Conservation (phyloP, 2,888 invertebrate genomes). For the Metallyticus violacea region DNA sequence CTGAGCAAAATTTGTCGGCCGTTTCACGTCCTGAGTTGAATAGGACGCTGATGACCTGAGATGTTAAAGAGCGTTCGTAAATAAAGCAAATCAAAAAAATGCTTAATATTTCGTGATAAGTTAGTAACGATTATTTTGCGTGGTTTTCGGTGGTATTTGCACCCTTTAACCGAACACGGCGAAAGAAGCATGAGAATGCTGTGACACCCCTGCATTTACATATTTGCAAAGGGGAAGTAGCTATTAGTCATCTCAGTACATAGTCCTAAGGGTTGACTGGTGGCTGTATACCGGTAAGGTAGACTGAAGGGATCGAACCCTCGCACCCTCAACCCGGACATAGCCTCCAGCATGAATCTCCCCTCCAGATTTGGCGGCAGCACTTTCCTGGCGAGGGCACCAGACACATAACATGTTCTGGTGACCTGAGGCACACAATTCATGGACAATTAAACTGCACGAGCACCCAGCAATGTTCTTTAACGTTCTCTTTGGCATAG, state of each 20-base stretch:
- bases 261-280: neutral
- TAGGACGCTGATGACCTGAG: too few relatives aligned
- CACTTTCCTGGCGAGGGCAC: neutral
- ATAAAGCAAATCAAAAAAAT: too few relatives aligned
- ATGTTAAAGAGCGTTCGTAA: too few relatives aligned
- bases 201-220: neutral
- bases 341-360: neutral
- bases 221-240: neutral
- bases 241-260: conserved; percentile 3
- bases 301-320: neutral
- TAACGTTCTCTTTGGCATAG: neutral
- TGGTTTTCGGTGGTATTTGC: too few relatives aligned
- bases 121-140: too few relatives aligned
- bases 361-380: neutral
- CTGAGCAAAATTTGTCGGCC: too few relatives aligned
- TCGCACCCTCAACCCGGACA: neutral
- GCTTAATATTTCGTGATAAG: too few relatives aligned
- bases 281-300: neutral
- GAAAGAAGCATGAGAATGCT: neutral
- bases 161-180: too few relatives aligned
- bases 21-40: too few relatives aligned
- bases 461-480: neutral
- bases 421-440: neutral
- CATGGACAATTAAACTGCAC: neutral
- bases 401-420: neutral